A percentile compares a stretch with the other conserved stretches of the same genome.
These are phyloP conservation scores for Luperina nickerlii DNA, from an alignment of 2,888 invertebrate species.

Conservation along the genomic window DNA sequence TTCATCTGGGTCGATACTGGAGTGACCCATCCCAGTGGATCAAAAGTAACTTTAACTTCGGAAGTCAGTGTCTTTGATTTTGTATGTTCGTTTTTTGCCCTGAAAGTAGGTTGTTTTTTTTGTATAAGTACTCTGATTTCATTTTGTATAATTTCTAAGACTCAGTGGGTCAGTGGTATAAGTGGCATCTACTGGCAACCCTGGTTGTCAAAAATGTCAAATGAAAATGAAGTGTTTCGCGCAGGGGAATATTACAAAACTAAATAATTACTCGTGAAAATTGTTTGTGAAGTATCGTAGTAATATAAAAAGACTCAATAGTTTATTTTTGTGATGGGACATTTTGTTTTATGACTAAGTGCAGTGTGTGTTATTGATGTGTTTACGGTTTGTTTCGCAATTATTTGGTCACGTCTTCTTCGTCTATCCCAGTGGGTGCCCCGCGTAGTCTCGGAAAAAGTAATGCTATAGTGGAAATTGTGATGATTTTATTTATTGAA, in stretches of 20 bases:
- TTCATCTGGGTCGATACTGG: neutral
- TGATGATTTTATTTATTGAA: conserved; percentile 4
- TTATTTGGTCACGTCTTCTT: conserved; percentile 81
- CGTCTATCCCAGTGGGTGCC: conserved; percentile 56
- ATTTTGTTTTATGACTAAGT: conserved; percentile 59
- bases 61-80: neutral
- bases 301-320: conserved; percentile 30
- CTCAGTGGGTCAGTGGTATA: no score
- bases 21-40: neutral
- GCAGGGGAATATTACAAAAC: conserved; percentile 53
- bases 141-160: neutral
- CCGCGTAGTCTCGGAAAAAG: conserved; percentile 67
- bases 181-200: neutral
- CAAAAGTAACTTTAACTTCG: neutral
- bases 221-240: conserved; percentile 63
- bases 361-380: conserved; percentile 80
- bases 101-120: neutral
- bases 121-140: neutral
- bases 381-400: conserved; percentile 83
- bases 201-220: conserved; percentile 56
- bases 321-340: conserved; percentile 61
- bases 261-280: conserved; percentile 49
- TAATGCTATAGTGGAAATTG: conserved; percentile 4
- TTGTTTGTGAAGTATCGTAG: conserved; percentile 32
- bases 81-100: neutral